phyloP scores from a whole-genome alignment of 2,888 invertebrate genomes.

The Lobophora halterata region DNA sequence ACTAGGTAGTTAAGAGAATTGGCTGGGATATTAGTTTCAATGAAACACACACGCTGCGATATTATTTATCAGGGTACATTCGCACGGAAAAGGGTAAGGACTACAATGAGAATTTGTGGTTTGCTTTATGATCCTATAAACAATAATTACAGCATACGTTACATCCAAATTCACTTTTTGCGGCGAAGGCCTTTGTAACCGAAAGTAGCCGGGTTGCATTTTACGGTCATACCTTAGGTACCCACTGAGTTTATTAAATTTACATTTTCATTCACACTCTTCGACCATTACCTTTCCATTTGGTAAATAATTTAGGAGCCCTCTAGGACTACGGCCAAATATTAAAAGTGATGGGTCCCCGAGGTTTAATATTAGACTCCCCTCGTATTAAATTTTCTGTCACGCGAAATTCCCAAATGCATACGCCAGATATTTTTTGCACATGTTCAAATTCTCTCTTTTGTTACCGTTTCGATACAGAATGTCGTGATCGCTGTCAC shows the following conservation, averaged over 20 bases:
- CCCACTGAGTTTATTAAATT: constrained; percentile 75
- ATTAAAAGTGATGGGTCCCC: constrained; percentile 81
- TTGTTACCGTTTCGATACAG: constrained; percentile 76
- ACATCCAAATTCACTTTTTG: constrained; percentile 58
- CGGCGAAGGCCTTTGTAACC: constrained; percentile 38
- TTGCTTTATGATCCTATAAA: constrained; percentile 44
- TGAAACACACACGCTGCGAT: constrained; percentile 17
- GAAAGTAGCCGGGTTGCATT: constrained; percentile 54
- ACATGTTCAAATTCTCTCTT: constrained; percentile 76
- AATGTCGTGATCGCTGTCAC: constrained; percentile 62
- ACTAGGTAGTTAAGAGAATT: too few relatives aligned
- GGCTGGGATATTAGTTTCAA: constrained; percentile 22
- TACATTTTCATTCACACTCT: constrained; percentile 78
- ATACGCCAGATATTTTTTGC: constrained; percentile 79
- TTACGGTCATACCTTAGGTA: constrained; percentile 68
- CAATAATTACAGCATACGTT: constrained; percentile 48
- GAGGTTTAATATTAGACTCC: constrained; percentile 80
- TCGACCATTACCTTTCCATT: constrained; percentile 80
- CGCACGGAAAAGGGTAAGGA: constrained; percentile 19
- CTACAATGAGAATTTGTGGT: constrained; percentile 27
- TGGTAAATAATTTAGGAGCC: constrained; percentile 80
- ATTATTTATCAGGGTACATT: constrained; percentile 22
- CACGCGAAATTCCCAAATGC: constrained; percentile 80
- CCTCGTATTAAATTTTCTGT: constrained; percentile 80
- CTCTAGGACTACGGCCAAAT: constrained; percentile 76